These are phyloP conservation scores for Macrotrachela quadricornifera DNA, from an alignment of 1,140 invertebrate species.

Conservation along the genomic window DNA sequence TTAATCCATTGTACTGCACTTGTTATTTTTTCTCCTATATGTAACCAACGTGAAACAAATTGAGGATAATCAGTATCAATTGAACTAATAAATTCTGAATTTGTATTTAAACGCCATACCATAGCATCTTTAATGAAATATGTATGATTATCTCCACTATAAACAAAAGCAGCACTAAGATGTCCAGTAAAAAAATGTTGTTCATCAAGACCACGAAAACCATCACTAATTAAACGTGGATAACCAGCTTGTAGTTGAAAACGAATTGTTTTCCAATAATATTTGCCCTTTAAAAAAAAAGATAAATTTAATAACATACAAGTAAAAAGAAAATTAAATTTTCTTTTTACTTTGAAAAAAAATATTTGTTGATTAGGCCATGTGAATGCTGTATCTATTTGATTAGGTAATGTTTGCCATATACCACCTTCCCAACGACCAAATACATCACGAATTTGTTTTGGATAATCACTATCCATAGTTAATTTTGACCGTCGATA, in stretches of 20 bases:
- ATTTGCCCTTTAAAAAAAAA: slow-evolving; percentile 38
- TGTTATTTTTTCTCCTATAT: slow-evolving; percentile 60
- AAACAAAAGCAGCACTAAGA: slow-evolving; percentile 70
- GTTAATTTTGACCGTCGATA: neutral
- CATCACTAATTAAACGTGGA: slow-evolving; percentile 67
- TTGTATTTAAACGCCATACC: slow-evolving; percentile 79
- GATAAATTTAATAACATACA: too few species aligned
- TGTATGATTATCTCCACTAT: slow-evolving; percentile 85
- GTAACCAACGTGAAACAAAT: slow-evolving; percentile 66
- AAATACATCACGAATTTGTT: slow-evolving; percentile 2
- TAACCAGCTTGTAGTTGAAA: slow-evolving; percentile 60
- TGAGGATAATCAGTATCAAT: slow-evolving; percentile 49
- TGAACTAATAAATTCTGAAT: slow-evolving; percentile 5
- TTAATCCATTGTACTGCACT: slow-evolving; percentile 67
- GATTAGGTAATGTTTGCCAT: slow-evolving; percentile 1
- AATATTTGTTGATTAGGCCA: slow-evolving; percentile 50
- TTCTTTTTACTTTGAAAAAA: slow-evolving; percentile 62
- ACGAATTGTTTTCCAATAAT: slow-evolving; percentile 76
- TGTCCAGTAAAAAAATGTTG: slow-evolving; percentile 63
- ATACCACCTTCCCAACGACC: slow-evolving; percentile 1
- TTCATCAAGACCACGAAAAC: slow-evolving; percentile 70
- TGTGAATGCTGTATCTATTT: neutral
- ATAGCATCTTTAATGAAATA: slow-evolving; percentile 66
- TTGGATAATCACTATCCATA: slow-evolving; percentile 2
- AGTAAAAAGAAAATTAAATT: slow-evolving; percentile 2